Percentiles rank a stretch among this genome's conserved stretches.
phyloP scores from a whole-genome alignment of 1,140 invertebrate species.

The Drosophila murphyi region DNA sequence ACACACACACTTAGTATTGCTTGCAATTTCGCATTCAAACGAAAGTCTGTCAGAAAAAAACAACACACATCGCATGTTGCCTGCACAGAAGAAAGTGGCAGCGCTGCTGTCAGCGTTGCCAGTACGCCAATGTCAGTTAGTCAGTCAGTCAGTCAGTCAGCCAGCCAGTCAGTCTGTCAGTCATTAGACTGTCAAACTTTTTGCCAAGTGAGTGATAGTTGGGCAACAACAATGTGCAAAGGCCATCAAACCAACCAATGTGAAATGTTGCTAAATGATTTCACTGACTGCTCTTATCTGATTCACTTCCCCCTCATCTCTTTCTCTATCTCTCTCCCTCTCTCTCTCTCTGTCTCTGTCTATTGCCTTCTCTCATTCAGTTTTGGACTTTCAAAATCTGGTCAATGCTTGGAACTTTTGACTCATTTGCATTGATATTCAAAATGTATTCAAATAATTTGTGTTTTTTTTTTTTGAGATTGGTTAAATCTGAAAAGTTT shows the following conservation, averaged over 20 bases:
- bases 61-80: background rate
- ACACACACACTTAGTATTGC: background rate
- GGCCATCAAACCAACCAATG: slow-evolving; percentile 16
- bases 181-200: background rate
- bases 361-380: no score
- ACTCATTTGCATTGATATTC: background rate
- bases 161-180: no score
- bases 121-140: slow-evolving; percentile 27
- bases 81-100: slow-evolving; percentile 38
- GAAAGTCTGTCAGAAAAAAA: slow-evolving; percentile 25
- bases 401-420: background rate
- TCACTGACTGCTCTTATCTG: slow-evolving; percentile 12
- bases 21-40: slow-evolving; percentile 40
- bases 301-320: background rate
- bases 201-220: background rate
- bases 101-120: slow-evolving; percentile 7
- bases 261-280: slow-evolving; percentile 43
- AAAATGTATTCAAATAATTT: background rate
- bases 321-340: background rate
- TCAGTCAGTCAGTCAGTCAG: slow-evolving; percentile 10
- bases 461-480: no score
- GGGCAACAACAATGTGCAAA: slow-evolving; percentile 11
- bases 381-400: no score
- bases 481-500: no score
- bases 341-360: background rate